phyloP scores from a whole-genome alignment of 2,113 vertebrate species.

The Brachirus orientalis region DNA sequence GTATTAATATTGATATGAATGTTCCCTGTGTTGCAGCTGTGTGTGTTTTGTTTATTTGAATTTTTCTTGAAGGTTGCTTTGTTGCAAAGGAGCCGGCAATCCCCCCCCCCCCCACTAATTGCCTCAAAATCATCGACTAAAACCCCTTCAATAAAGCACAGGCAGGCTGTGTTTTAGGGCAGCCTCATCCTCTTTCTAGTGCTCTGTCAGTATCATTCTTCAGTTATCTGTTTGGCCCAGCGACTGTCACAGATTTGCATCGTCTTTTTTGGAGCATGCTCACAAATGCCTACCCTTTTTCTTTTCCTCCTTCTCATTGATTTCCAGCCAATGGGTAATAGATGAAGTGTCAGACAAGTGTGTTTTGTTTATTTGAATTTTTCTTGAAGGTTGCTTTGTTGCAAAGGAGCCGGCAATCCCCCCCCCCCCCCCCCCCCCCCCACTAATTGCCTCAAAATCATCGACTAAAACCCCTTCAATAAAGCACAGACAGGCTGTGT shows the following conservation, averaged over 20 bases:
- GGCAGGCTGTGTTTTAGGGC: constrained; percentile 10
- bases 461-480: constrained; percentile 41
- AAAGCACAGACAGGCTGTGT: neutral
- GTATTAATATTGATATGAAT: constrained; percentile 54
- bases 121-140: constrained; percentile 63
- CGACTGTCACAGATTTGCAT: constrained; percentile 59
- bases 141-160: constrained; percentile 9
- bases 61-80: constrained; percentile 36
- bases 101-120: constrained; percentile 48
- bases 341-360: constrained; percentile 51
- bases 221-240: constrained; percentile 46
- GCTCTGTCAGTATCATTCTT: neutral
- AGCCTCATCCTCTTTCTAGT: neutral
- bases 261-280: constrained; percentile 29
- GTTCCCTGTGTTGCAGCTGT: constrained; percentile 43
- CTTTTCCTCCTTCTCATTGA: constrained; percentile 29
- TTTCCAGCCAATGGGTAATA: constrained; percentile 48
- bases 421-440: constrained; percentile 9
- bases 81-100: constrained; percentile 61
- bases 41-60: constrained; percentile 29
- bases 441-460: constrained; percentile 68
- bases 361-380: constrained; percentile 30
- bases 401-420: constrained; percentile 57
- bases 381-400: constrained; percentile 38
- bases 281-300: constrained; percentile 14